These are phyloP conservation scores for Stenodema calcarata DNA, from an alignment of 2,888 invertebrate species.

Conservation along the genomic window DNA sequence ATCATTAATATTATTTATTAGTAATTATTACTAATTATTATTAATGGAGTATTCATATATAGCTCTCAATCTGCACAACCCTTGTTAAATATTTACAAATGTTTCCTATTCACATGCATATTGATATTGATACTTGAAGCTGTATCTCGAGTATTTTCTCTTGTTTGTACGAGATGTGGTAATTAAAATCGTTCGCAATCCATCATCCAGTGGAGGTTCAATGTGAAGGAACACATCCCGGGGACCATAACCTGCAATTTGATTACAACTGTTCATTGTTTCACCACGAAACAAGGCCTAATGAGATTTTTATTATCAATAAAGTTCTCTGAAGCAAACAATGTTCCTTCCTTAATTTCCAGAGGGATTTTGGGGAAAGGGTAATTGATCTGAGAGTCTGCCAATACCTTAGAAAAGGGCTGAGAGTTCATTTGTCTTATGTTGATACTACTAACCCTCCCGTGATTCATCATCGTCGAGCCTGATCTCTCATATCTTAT, in stretches of 20 bases:
- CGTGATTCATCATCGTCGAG: slow-evolving; percentile 12
- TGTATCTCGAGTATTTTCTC: too few relatives aligned
- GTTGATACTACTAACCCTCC: neutral
- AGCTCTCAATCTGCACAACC: too few relatives aligned
- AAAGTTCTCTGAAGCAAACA: neutral
- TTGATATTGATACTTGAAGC: too few relatives aligned
- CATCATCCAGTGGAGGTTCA: too few relatives aligned
- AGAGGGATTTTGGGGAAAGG: neutral
- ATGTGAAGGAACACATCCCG: neutral
- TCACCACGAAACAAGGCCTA: neutral
- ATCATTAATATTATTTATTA: too few relatives aligned
- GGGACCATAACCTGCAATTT: neutral
- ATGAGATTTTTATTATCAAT: slow-evolving; percentile 15
- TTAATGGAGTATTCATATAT: too few relatives aligned
- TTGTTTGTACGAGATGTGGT: too few relatives aligned
- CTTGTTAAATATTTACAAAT: too few relatives aligned
- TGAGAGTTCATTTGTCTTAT: slow-evolving; percentile 21
- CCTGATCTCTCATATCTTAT: neutral
- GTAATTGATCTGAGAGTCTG: neutral
- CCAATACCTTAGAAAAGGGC: slow-evolving; percentile 18
- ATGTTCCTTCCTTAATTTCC: slow-evolving; percentile 14
- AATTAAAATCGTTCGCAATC: too few relatives aligned
- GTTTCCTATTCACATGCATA: too few relatives aligned
- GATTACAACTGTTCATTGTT: neutral
- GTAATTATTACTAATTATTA: too few relatives aligned